Percentiles rank a stretch among this genome's conserved stretches.
These are phyloP conservation scores for Clunio marinus DNA, from an alignment of 2,888 invertebrate genomes.

Conservation along the genomic window DNA sequence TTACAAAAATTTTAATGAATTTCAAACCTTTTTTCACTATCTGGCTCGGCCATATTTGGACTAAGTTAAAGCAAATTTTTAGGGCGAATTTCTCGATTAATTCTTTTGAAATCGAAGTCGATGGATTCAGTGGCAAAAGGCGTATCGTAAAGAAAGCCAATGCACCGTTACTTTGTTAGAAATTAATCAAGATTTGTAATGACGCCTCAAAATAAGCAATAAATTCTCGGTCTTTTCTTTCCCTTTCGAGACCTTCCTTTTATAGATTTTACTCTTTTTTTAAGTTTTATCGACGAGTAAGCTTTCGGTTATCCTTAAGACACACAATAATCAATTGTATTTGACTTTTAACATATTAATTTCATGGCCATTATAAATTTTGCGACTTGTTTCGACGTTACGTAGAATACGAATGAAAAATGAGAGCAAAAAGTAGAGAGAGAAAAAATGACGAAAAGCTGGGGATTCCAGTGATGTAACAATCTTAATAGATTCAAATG, in stretches of 20 bases:
- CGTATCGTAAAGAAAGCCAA: neutral
- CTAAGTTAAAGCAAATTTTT: neutral
- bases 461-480: too few relatives aligned
- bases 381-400: neutral
- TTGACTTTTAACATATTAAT: constrained; percentile 25
- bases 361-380: constrained; percentile 1
- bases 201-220: constrained; percentile 12
- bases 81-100: constrained; percentile 24
- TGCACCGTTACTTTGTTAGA: neutral
- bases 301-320: constrained; percentile 15
- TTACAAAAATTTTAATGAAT: constrained; percentile 12
- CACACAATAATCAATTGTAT: constrained; percentile 29
- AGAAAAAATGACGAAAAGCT: too few relatives aligned
- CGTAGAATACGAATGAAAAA: neutral
- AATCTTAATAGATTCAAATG: too few relatives aligned
- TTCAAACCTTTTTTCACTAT: constrained; percentile 31
- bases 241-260: neutral
- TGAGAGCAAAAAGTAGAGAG: too few relatives aligned
- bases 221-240: neutral
- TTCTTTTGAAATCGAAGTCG: neutral
- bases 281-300: neutral
- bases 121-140: neutral
- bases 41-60: neutral
- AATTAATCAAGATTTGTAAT: constrained; percentile 12
- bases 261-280: neutral